phyloP scores from a whole-genome alignment of 2,888 invertebrate genomes.

The Platerodrilus igneus region DNA sequence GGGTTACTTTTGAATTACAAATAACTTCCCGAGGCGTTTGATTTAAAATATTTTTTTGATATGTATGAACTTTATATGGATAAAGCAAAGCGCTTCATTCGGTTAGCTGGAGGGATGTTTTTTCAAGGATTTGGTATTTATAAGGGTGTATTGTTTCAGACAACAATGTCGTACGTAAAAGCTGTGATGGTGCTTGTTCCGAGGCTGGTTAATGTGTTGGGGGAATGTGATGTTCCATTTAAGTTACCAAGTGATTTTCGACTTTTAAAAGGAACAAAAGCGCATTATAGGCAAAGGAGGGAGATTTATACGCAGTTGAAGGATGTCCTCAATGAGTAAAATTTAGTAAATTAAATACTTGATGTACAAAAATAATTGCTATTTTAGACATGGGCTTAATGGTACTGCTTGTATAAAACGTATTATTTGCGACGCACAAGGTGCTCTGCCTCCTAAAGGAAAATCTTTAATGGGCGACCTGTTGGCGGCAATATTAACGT shows the following conservation, averaged over 20 bases:
- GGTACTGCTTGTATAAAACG: conserved; percentile 61
- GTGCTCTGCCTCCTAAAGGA: conserved; percentile 55
- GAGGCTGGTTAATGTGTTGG: conserved; percentile 54
- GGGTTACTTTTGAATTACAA: too few species aligned
- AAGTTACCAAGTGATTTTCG: conserved; percentile 48
- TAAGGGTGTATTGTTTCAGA: conserved; percentile 41
- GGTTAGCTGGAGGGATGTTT: too few species aligned
- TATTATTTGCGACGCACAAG: conserved; percentile 63
- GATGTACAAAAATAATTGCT: conserved; percentile 8
- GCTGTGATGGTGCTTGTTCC: conserved; percentile 55
- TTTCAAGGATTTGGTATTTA: conserved; percentile 2
- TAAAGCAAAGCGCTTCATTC: too few species aligned
- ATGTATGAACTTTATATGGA: too few species aligned
- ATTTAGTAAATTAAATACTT: conserved; percentile 5
- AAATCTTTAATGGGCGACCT: conserved; percentile 63
- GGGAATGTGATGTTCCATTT: conserved; percentile 58
- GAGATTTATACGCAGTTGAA: conserved; percentile 49
- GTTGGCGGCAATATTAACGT: conserved; percentile 61
- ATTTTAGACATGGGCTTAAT: conserved; percentile 58
- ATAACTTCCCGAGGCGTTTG: too few species aligned
- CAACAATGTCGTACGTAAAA: conserved; percentile 56
- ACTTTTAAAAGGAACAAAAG: conserved; percentile 37
- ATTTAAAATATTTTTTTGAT: too few species aligned
- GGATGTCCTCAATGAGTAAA: conserved; percentile 28
- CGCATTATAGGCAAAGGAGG: conserved; percentile 52